phyloP scores from a whole-genome alignment of 2,888 invertebrate species.

The Eremobia ochroleuca region DNA sequence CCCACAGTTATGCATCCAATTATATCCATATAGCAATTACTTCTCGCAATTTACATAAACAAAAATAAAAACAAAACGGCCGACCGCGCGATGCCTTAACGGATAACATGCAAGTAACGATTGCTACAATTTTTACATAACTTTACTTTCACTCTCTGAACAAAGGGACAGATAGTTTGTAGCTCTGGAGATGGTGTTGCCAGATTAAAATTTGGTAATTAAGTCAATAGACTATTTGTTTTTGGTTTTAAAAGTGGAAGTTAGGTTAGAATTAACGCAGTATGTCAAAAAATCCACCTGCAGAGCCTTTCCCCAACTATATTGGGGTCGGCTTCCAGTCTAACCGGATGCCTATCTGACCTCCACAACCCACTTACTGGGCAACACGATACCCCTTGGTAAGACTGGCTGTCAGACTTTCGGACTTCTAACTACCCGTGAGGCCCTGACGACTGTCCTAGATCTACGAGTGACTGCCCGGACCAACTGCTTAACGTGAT shows the following conservation, averaged over 20 bases:
- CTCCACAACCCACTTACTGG: too few relatives aligned
- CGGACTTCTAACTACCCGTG: too few relatives aligned
- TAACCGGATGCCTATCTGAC: too few relatives aligned
- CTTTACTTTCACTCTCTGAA: slow-evolving; percentile 61
- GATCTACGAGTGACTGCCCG: too few relatives aligned
- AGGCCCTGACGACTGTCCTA: too few relatives aligned
- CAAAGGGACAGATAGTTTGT: slow-evolving; percentile 45
- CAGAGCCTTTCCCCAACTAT: background rate
- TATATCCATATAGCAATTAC: slow-evolving; percentile 15
- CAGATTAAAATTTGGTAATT: slow-evolving; percentile 42
- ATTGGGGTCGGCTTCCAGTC: background rate
- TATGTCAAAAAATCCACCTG: background rate
- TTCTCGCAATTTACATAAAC: slow-evolving; percentile 37
- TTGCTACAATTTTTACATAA: slow-evolving; percentile 66
- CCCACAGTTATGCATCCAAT: slow-evolving; percentile 6
- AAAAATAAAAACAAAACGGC: slow-evolving; percentile 30
- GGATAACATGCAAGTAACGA: slow-evolving; percentile 39
- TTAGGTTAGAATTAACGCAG: background rate
- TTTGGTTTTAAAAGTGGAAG: slow-evolving; percentile 3
- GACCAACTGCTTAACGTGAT: too few relatives aligned
- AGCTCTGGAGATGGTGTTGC: slow-evolving; percentile 35
- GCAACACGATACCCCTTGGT: too few relatives aligned
- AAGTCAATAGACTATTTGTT: slow-evolving; percentile 14
- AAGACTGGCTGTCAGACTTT: too few relatives aligned
- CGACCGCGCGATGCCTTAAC: slow-evolving; percentile 45